These are phyloP conservation scores for Plagodis pulveraria DNA, from an alignment of 2,888 invertebrate species.

Conservation along the genomic window DNA sequence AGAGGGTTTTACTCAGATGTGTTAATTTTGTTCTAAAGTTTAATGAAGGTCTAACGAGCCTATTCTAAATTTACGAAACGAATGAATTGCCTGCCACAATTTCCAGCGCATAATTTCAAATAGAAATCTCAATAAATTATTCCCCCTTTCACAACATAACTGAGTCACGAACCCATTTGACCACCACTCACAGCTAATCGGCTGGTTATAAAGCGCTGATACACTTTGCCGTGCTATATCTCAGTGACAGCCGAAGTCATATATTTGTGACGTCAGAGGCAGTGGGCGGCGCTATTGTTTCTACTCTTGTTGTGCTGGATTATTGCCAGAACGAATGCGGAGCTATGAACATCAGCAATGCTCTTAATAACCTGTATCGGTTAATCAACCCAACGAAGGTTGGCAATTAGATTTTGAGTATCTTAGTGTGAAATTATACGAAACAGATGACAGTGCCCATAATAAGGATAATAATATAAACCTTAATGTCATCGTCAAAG, in stretches of 20 bases:
- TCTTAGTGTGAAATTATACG: slow-evolving; percentile 25
- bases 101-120: slow-evolving; percentile 4
- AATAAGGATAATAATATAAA: no score
- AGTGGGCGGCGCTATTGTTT: slow-evolving; percentile 67
- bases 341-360: slow-evolving; percentile 76
- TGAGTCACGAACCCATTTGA: slow-evolving; percentile 17
- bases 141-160: slow-evolving; percentile 8
- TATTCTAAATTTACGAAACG: not conserved
- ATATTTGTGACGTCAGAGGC: slow-evolving; percentile 52
- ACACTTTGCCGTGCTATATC: slow-evolving; percentile 37
- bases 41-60: not conserved
- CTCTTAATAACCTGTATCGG: slow-evolving; percentile 77
- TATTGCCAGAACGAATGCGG: slow-evolving; percentile 70
- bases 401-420: slow-evolving; percentile 55
- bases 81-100: not conserved
- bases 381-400: slow-evolving; percentile 77
- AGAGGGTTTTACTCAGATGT: not conserved
- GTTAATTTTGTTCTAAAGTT: not conserved
- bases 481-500: no score
- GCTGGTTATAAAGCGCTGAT: slow-evolving; percentile 41
- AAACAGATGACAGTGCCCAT: not conserved
- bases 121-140: slow-evolving; percentile 10
- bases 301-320: slow-evolving; percentile 62
- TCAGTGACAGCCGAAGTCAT: slow-evolving; percentile 54
- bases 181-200: slow-evolving; percentile 23